Evolutionary conservation across 2,797 vertebrate species (phyloP).

Genomic region (Gila robusta): DNA sequence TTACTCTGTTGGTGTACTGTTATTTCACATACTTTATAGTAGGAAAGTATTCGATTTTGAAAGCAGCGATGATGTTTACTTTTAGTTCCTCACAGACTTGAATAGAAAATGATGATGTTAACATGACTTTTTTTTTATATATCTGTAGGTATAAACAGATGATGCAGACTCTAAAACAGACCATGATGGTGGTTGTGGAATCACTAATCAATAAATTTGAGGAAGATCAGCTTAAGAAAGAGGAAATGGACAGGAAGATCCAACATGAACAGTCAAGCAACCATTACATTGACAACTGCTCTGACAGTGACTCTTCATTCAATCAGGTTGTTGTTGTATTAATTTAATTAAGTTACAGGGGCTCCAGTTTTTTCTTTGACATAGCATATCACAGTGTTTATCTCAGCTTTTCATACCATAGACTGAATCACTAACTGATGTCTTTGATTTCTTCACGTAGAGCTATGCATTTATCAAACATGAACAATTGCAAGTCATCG

Average conservation of each 20-base stretch:
- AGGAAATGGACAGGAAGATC: conserved; percentile 80
- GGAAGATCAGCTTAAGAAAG: conserved; percentile 86
- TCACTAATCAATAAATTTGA: conserved; percentile 91
- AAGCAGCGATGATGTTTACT: not conserved
- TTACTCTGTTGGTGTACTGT: not conserved
- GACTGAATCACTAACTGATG: conserved; percentile 4
- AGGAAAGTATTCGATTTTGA: not conserved
- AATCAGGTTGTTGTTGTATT: conserved; percentile 82
- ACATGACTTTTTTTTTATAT: not conserved
- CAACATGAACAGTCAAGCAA: conserved; percentile 77
- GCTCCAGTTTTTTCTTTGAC: not conserved
- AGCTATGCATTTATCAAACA: conserved; percentile 94
- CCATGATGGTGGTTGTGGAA: conserved; percentile 89
- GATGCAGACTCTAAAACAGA: conserved; percentile 89
- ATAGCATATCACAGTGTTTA: not conserved
- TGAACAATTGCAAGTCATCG: conserved; percentile 91
- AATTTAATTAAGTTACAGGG: not conserved
- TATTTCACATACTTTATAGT: not conserved
- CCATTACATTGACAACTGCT: conserved; percentile 89
- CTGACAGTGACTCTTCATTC: conserved; percentile 94
- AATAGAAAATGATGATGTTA: not conserved
- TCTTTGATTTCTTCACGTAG: conserved; percentile 76
- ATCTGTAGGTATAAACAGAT: conserved; percentile 89
- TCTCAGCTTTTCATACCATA: not conserved
- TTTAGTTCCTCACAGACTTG: not conserved